phyloP scores from a whole-genome alignment of 2,113 vertebrate genomes.

The Xyliphius kryptos region DNA sequence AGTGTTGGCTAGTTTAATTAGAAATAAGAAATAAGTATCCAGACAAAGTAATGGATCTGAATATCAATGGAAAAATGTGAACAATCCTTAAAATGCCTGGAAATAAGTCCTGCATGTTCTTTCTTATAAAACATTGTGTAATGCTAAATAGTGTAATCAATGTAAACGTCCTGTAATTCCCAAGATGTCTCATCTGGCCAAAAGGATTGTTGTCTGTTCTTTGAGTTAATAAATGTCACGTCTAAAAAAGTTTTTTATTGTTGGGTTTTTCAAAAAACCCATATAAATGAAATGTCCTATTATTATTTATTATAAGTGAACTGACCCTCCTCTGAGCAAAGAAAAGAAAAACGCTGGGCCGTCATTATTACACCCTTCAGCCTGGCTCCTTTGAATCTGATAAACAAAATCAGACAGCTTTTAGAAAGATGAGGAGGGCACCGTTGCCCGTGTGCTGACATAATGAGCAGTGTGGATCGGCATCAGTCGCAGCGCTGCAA shows the following conservation, averaged over 20 bases:
- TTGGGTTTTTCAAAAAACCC: neutral
- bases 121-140: too few relatives aligned
- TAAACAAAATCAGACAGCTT: constrained; percentile 29
- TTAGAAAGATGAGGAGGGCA: constrained; percentile 12
- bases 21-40: too few relatives aligned
- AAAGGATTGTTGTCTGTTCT: too few relatives aligned
- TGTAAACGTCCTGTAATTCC: too few relatives aligned
- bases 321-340: neutral
- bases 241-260: neutral
- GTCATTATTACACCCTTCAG: constrained; percentile 9
- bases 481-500: constrained; percentile 16
- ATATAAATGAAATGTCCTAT: neutral
- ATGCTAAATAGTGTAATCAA: too few relatives aligned
- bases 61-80: too few relatives aligned
- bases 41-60: too few relatives aligned
- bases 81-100: too few relatives aligned
- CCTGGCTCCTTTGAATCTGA: neutral
- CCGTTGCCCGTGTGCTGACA: neutral
- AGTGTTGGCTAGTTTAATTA: too few relatives aligned
- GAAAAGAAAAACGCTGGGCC: neutral
- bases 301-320: constrained; percentile 9
- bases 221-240: neutral
- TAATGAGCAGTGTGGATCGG: constrained; percentile 24
- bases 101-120: too few relatives aligned
- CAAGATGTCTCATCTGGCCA: too few relatives aligned